Base-by-base conservation (phyloP, 2,888 invertebrate genomes). In the Xanthorhoe spadicearia region DNA sequence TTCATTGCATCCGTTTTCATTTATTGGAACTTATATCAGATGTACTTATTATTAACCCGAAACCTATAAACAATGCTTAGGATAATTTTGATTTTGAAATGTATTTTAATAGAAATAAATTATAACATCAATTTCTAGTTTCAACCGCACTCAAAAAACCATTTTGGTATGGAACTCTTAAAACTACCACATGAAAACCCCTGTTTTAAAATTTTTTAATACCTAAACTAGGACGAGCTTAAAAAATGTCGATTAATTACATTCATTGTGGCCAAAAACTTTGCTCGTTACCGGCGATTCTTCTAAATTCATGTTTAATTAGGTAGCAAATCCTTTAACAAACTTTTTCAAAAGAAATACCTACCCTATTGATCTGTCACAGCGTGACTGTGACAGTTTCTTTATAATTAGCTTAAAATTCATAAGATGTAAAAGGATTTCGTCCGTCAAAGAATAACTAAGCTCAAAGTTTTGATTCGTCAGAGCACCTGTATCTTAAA, bases 231-330 rank as follows among this genome's bases (percentile, higher is more conserved):
- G 78, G 79, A 81, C 78, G 74, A 82, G 83, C 85, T 82, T 82
- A 85, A 86, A 84, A 87, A 81, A 88, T 85, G 80, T 79, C 86
- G 78, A 87, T 87, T 89, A 90, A 89, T 92, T 88, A 90, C 84
- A 87, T 86, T 88, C 88, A 89, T 88, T 90, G 90, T 88, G 90
- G 88, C 77, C 77, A 80, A 81, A 87, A 92, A 92, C 87, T 92
- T 92, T 73, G 89, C 87, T 92, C 92, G 87, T 92, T 92, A 92
- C 86, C 81, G 83, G 78, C 84, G 80, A 84, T 87, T 87, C 86
- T 87, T 83, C 86, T 84, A 86, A 87, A 88, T 87, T 88, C 83
- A 83, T 83, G 84, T 89, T 88, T 86, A 85, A 89, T 88, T 89
- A 84, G 85, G 83, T 85, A 86, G 81, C 84, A 85, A 88, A 88